A percentile compares a stretch with the other conserved stretches of the same genome.
phyloP scores from a whole-genome alignment of 2,113 vertebrate species.

The Serinus canaria region DNA sequence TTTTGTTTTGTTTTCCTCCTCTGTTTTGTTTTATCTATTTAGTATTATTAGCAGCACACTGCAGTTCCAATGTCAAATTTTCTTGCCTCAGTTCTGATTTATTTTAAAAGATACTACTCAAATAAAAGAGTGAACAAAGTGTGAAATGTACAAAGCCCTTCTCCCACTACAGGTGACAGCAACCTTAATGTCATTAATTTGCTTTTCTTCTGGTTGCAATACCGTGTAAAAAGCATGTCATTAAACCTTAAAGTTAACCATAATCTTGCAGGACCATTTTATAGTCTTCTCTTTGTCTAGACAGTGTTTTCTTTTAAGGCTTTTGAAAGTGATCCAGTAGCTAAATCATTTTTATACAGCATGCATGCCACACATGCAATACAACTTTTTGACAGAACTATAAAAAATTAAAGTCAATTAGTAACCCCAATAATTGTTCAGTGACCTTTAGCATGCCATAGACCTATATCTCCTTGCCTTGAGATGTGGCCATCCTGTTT shows the following conservation, averaged over 20 bases:
- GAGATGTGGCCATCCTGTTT: not conserved
- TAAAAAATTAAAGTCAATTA: conserved; percentile 69
- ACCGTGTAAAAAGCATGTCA: not conserved
- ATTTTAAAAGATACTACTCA: not conserved
- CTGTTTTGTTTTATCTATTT: not conserved
- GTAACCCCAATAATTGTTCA: conserved; percentile 46
- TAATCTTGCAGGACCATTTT: not conserved
- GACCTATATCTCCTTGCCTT: not conserved
- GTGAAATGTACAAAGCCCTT: not conserved
- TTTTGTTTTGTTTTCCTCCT: not conserved
- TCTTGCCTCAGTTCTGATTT: not conserved
- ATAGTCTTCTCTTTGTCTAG: conserved; percentile 5
- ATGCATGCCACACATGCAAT: not conserved
- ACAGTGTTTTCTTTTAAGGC: conserved; percentile 27
- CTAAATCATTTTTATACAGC: conserved; percentile 51
- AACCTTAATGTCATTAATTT: not conserved
- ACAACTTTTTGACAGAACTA: conserved; percentile 29
- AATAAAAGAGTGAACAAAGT: not conserved
- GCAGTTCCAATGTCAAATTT: not conserved
- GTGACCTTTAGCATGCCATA: conserved; percentile 36
- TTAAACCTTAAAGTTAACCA: not conserved
- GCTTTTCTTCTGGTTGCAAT: not conserved
- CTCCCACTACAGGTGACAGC: not conserved
- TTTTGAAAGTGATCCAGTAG: conserved; percentile 45
- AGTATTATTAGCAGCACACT: not conserved